phyloP scores from a whole-genome alignment of 2,113 vertebrate species.

The Pomatorhinus ruficollis region DNA sequence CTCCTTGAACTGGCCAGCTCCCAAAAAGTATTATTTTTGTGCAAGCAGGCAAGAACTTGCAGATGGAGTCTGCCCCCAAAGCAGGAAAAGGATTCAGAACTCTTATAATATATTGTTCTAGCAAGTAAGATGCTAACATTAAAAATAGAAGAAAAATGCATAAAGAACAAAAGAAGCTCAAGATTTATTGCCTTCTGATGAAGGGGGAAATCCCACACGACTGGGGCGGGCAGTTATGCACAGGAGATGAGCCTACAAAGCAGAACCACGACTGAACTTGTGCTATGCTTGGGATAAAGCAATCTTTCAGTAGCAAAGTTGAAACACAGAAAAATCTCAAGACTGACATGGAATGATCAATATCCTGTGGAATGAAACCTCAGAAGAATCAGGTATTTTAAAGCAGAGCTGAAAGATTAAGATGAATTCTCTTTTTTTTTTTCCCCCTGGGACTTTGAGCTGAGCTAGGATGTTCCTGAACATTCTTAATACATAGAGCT shows the following conservation, averaged over 20 bases:
- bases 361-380: background rate
- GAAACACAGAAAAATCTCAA: background rate
- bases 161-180: background rate
- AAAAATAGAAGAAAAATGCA: conserved; percentile 36
- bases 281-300: background rate
- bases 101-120: background rate
- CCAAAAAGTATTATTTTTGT: background rate
- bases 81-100: background rate
- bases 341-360: background rate
- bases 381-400: background rate
- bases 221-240: background rate
- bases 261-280: background rate
- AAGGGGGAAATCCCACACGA: background rate
- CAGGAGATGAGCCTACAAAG: conserved; percentile 19
- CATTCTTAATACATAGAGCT: background rate
- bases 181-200: conserved; percentile 21
- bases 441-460: background rate
- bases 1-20: background rate
- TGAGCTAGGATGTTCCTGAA: background rate
- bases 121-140: background rate
- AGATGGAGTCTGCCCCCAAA: background rate
- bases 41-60: background rate
- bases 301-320: background rate
- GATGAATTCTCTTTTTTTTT: background rate
- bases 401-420: background rate